Evolutionary conservation across 2,888 invertebrate genomes (phyloP), one percentile per base, ranked within the genome.

Genomic region (Synergus japonicus): DNA sequence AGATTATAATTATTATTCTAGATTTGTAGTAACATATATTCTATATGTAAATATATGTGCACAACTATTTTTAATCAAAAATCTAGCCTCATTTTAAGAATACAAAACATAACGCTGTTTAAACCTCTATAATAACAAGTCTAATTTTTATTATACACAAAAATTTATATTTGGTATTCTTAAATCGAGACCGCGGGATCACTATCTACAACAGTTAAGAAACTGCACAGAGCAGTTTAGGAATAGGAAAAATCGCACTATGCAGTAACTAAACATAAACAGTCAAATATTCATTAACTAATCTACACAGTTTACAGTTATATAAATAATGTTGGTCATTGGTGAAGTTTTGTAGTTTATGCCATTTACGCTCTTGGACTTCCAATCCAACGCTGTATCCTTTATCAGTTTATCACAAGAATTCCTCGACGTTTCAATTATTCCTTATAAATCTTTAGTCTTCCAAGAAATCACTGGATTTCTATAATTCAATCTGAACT

Each of bases 11-110:
- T 79, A 82, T 81, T 83, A 83, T 69, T 84, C 83, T 84, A 85
- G 84, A 84, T 86, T 85, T 81, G 82, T 73, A 82, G 81, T 81
- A 79, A 87, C 78, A 81, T 86, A 87, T 83, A 84, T 83, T 37
- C 41, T 73, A 73, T 73, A 73, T 73, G 54, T 73, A 73, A 37
- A 37, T 54, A 73, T n/a, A 54, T n/a, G 37, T n/a, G 37, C 37
- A 49, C 54, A 73, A 54, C 54, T 54, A 73, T 49, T 73, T 54
- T 29, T 54, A 54, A 54, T 73, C n/a, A 73, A 37, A 37, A 73
- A 4, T 73, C 15, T 12, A 37, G 54, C 54, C 73, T 54, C 73
- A 41, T 73, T 73, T 54, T 73, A 54, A 12, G 54, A 73, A 73
- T 73, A 73, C 18, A 10, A 41, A 66, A n/a, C 41, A 37, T 54